Conservation (phyloP, 1,140 invertebrate species). For the Nasonia giraulti region DNA sequence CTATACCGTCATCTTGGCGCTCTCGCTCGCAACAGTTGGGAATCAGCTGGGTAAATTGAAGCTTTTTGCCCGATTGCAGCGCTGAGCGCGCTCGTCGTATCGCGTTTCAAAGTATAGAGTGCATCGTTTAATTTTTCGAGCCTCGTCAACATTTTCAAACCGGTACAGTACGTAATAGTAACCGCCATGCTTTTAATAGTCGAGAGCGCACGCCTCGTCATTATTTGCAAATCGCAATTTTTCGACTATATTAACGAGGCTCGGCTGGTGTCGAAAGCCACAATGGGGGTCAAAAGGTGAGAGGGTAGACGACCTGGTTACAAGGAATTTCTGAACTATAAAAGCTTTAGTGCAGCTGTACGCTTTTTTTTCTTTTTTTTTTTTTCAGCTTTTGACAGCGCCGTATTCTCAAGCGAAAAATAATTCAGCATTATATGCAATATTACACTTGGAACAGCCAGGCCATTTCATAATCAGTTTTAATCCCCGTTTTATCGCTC, state of each 20-base stretch:
- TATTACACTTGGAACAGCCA: no score
- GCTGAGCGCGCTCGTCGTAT: not conserved
- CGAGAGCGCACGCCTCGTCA: not conserved
- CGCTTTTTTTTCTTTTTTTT: no score
- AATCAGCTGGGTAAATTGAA: conserved; percentile 31
- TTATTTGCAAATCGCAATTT: not conserved
- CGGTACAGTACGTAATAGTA: no score
- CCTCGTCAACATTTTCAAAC: not conserved
- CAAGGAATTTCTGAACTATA: conserved; percentile 11
- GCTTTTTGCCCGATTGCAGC: not conserved
- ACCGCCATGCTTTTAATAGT: not conserved
- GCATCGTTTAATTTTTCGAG: no score
- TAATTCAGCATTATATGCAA: not conserved
- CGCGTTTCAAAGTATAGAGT: not conserved
- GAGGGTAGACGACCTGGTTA: conserved; percentile 39
- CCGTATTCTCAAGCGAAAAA: not conserved
- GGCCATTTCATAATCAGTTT: no score
- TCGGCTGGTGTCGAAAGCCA: not conserved
- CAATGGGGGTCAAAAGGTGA: conserved; percentile 50
- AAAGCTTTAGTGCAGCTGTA: not conserved
- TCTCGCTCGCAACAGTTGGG: conserved; percentile 19
- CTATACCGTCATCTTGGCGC: conserved; percentile 56
- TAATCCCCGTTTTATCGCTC: no score
- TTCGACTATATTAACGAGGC: not conserved
- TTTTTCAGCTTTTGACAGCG: not conserved